Evolutionary conservation across 2,113 vertebrate genomes (phyloP).

Genomic region (Takifugu bimaculatus): DNA sequence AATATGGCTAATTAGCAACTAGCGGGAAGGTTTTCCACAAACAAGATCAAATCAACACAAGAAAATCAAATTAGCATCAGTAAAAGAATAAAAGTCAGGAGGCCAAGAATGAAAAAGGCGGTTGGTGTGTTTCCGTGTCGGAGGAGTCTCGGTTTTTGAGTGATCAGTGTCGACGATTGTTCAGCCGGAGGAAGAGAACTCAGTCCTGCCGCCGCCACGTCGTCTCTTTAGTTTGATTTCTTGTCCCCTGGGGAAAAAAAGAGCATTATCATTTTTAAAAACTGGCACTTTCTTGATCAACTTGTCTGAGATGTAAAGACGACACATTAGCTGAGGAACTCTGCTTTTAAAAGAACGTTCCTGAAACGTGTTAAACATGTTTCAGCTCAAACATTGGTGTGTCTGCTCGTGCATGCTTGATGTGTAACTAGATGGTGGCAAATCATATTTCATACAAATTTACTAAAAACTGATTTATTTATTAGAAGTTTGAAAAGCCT

Average conservation of each 20-base stretch:
- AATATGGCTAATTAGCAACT: slow-evolving; percentile 27
- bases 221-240: slow-evolving; percentile 33
- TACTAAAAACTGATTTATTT: too few relatives aligned
- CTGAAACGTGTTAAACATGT: background rate
- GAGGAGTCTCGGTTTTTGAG: slow-evolving; percentile 36
- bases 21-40: slow-evolving; percentile 1
- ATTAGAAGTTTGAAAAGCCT: too few relatives aligned
- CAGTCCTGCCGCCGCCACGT: background rate
- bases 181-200: slow-evolving; percentile 24
- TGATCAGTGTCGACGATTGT: slow-evolving; percentile 12
- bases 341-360: background rate
- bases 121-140: slow-evolving; percentile 16
- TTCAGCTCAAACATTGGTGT: background rate
- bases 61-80: background rate
- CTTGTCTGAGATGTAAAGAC: too few relatives aligned
- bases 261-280: background rate
- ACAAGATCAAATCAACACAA: slow-evolving; percentile 30
- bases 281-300: background rate
- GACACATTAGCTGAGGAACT: too few relatives aligned
- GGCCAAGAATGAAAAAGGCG: slow-evolving; percentile 1
- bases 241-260: slow-evolving; percentile 33
- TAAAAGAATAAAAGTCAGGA: slow-evolving; percentile 6
- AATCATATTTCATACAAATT: background rate
- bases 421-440: background rate
- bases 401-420: background rate